Percentiles rank a stretch among this genome's conserved stretches.
phyloP scores from a whole-genome alignment of 2,113 vertebrate genomes.

The Vanacampus margaritifer region DNA sequence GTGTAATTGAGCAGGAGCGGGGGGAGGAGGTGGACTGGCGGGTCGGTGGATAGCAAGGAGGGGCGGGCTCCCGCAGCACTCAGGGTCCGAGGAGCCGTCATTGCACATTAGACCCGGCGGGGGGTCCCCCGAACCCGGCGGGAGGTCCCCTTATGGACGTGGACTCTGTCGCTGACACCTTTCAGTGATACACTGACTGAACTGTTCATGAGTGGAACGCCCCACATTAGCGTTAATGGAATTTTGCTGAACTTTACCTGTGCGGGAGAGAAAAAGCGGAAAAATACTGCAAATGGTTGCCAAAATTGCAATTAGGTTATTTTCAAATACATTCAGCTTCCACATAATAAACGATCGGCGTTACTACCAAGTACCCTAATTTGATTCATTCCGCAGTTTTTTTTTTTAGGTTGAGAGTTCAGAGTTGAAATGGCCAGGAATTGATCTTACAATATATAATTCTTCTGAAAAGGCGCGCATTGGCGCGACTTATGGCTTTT shows the following conservation, averaged over 20 bases:
- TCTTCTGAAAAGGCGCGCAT: too few species aligned
- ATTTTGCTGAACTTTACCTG: background rate
- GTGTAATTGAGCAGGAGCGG: constrained; percentile 68
- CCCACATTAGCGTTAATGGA: background rate
- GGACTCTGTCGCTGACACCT: constrained; percentile 50
- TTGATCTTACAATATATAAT: background rate
- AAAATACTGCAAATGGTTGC: background rate
- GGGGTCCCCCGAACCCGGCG: constrained; percentile 51
- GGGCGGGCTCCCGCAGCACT: constrained; percentile 49
- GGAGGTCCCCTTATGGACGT: constrained; percentile 23
- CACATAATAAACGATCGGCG: too few species aligned
- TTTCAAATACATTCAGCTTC: too few species aligned
- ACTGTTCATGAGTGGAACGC: background rate
- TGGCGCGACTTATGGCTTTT: constrained; percentile 48
- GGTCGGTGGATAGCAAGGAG: background rate
- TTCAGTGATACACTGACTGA: constrained; percentile 17
- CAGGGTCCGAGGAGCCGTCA: constrained; percentile 60
- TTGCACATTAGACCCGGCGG: constrained; percentile 67
- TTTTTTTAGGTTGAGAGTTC: background rate
- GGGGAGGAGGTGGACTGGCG: constrained; percentile 15
- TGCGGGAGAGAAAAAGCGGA: background rate
- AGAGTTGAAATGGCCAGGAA: background rate
- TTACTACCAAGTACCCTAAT: too few species aligned
- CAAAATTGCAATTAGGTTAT: too few species aligned
- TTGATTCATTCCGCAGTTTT: too few species aligned